These are phyloP conservation scores for Neotoma lepida DNA, from an alignment of 2,113 vertebrate species.

Conservation along the genomic window DNA sequence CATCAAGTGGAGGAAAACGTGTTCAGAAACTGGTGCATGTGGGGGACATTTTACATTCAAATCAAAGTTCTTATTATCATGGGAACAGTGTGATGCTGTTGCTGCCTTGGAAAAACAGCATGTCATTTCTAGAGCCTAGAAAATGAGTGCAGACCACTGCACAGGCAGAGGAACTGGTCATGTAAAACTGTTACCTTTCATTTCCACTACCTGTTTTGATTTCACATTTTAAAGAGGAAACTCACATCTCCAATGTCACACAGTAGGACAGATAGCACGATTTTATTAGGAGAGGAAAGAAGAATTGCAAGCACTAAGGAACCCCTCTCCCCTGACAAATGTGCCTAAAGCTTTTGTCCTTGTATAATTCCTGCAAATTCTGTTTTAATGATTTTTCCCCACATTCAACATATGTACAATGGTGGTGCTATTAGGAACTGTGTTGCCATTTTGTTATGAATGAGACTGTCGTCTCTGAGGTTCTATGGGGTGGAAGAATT, in stretches of 20 bases:
- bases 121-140: background rate
- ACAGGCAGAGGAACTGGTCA: background rate
- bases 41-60: background rate
- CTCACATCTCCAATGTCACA: background rate
- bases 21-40: background rate
- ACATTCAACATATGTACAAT: accelerated
- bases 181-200: background rate
- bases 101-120: background rate
- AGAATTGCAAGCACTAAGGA: background rate
- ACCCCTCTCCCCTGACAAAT: background rate
- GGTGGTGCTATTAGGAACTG: background rate
- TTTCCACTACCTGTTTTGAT: background rate
- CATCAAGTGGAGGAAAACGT: background rate
- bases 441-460: accelerated
- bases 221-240: constrained; percentile 29
- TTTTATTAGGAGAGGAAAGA: background rate
- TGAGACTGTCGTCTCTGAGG: background rate
- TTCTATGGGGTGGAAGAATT: background rate
- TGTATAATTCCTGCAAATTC: background rate
- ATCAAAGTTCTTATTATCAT: background rate
- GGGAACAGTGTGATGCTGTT: background rate
- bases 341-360: background rate
- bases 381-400: background rate
- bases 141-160: background rate
- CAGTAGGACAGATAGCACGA: background rate